phyloP scores from a whole-genome alignment of 1,140 invertebrate species.

The Drosophila melanica region DNA sequence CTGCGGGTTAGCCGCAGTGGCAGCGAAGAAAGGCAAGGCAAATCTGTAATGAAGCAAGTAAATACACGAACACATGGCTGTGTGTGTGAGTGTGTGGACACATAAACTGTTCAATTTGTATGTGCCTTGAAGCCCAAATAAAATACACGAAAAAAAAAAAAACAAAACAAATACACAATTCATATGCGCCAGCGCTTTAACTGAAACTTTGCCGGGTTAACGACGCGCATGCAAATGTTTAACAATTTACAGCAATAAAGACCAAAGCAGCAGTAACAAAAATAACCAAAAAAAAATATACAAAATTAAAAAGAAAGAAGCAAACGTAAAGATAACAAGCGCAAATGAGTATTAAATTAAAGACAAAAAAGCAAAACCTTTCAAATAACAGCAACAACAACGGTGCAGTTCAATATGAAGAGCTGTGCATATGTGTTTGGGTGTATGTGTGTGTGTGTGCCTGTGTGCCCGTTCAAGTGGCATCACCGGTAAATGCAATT shows the following conservation, averaged over 20 bases:
- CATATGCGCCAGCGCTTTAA: slow-evolving; percentile 61
- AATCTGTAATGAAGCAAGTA: slow-evolving; percentile 64
- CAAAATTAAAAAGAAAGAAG: slow-evolving; percentile 30
- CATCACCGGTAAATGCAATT: slow-evolving; percentile 22
- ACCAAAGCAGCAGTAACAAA: too few relatives aligned
- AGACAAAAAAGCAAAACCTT: slow-evolving; percentile 28
- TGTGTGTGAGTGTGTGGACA: slow-evolving; percentile 21
- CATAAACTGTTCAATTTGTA: slow-evolving; percentile 43
- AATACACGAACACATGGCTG: slow-evolving; percentile 19
- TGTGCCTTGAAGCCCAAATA: slow-evolving; percentile 30
- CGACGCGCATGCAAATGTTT: slow-evolving; percentile 70
- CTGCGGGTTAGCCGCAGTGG: slow-evolving; percentile 85
- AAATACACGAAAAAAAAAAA: slow-evolving; percentile 38
- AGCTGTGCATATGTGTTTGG: neutral
- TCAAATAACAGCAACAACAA: slow-evolving; percentile 29
- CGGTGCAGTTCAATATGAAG: neutral
- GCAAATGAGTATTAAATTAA: slow-evolving; percentile 19
- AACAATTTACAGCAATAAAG: slow-evolving; percentile 59
- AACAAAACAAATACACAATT: slow-evolving; percentile 51
- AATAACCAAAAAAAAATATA: slow-evolving; percentile 41
- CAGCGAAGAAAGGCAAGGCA: slow-evolving; percentile 86
- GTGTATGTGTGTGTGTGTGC: neutral
- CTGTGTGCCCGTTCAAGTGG: neutral
- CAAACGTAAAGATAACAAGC: slow-evolving; percentile 19
- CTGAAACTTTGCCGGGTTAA: slow-evolving; percentile 54